These are phyloP conservation scores for Epistrophella euchroma DNA, from an alignment of 2,888 invertebrate species.

Conservation along the genomic window DNA sequence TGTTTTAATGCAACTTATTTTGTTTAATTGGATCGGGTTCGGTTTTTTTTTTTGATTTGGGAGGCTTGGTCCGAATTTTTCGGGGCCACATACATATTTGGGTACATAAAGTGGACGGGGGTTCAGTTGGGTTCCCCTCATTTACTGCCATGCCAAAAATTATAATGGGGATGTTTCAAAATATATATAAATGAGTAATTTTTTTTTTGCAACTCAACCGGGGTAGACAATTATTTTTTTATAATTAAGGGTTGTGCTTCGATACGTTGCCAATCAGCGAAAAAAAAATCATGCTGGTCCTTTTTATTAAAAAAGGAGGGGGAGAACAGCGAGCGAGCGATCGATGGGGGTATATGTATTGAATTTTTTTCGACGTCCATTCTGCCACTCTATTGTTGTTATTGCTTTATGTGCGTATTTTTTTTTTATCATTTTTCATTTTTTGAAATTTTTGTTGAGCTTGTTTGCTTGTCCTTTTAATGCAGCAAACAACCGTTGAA, in stretches of 20 bases:
- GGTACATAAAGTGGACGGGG: not conserved
- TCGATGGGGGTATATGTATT: constrained; percentile 57
- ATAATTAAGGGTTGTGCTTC: constrained; percentile 74
- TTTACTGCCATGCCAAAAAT: constrained; percentile 20
- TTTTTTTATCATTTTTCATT: constrained; percentile 31
- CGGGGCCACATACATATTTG: constrained; percentile 2
- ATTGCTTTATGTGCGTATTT: constrained; percentile 51
- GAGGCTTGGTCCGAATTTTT: constrained; percentile 18
- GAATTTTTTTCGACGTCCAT: constrained; percentile 23
- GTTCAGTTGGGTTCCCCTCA: constrained; percentile 39
- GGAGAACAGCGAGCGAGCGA: not conserved
- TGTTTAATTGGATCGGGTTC: constrained; percentile 58
- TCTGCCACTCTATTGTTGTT: constrained; percentile 52
- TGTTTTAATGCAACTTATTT: constrained; percentile 69
- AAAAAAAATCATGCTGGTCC: constrained; percentile 62
- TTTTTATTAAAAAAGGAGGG: constrained; percentile 34
- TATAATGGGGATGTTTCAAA: constrained; percentile 44
- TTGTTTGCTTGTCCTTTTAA: constrained; percentile 73
- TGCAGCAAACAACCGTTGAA: constrained; percentile 74
- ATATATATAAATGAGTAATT: constrained; percentile 13
- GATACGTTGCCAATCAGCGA: constrained; percentile 74
- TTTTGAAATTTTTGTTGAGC: constrained; percentile 39
- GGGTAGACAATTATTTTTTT: constrained; percentile 75
- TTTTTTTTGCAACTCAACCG: constrained; percentile 37
- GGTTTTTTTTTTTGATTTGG: constrained; percentile 8